phyloP scores from a whole-genome alignment of 2,113 vertebrate genomes.

The Thalassoma bifasciatum region DNA sequence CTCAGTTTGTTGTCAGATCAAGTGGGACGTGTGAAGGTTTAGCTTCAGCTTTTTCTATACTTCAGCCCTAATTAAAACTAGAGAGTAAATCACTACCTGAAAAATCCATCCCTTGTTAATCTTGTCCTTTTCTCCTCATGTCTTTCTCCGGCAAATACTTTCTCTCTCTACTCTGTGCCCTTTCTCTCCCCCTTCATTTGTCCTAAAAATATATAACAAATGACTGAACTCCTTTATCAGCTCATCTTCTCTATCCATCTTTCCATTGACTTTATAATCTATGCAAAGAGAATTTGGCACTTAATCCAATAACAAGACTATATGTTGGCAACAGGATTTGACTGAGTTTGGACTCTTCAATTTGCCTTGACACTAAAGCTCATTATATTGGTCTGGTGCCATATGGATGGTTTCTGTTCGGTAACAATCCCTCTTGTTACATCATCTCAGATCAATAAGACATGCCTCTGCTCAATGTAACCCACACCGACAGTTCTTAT shows the following conservation, averaged over 20 bases:
- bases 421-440: constrained; percentile 34
- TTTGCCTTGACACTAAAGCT: constrained; percentile 46
- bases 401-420: constrained; percentile 40
- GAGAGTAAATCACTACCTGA: too few relatives aligned
- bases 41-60: too few relatives aligned
- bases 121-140: background rate
- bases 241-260: background rate
- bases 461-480: constrained; percentile 13
- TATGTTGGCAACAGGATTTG: constrained; percentile 22
- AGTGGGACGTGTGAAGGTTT: background rate
- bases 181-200: background rate
- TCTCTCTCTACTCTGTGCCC: background rate
- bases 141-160: background rate
- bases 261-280: constrained; percentile 29
- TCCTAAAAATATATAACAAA: background rate
- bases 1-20: constrained; percentile 19
- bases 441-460: constrained; percentile 59
- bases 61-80: too few relatives aligned
- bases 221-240: background rate
- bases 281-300: background rate
- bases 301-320: constrained; percentile 4
- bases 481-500: constrained; percentile 5
- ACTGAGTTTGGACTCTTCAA: background rate
- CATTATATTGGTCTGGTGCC: constrained; percentile 44
- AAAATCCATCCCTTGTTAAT: background rate